These are phyloP conservation scores for Agonum fuliginosum DNA, from an alignment of 2,888 invertebrate species.

Conservation along the genomic window DNA sequence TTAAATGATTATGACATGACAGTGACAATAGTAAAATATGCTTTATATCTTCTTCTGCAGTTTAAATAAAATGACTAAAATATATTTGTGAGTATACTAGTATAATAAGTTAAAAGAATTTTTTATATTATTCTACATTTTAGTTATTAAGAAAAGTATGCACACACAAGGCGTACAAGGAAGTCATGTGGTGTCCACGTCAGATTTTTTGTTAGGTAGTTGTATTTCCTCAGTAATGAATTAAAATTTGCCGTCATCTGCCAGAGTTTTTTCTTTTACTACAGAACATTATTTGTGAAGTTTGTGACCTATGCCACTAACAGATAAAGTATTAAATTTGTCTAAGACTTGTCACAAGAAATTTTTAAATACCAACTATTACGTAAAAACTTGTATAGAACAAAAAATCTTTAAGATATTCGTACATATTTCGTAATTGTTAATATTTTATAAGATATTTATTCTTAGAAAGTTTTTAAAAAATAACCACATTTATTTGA, in stretches of 20 bases:
- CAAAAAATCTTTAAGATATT: constrained; percentile 3
- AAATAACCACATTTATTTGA: neutral
- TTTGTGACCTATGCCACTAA: constrained; percentile 39
- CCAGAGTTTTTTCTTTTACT: too few relatives aligned
- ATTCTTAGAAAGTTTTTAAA: constrained; percentile 10
- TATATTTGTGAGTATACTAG: too few relatives aligned
- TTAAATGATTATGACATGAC: too few relatives aligned
- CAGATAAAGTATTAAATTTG: neutral
- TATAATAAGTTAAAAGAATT: too few relatives aligned
- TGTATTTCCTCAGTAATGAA: constrained; percentile 34
- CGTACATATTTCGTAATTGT: constrained; percentile 11
- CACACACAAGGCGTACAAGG: too few relatives aligned
- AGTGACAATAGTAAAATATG: too few relatives aligned
- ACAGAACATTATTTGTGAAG: neutral
- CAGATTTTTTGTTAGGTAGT: too few relatives aligned
- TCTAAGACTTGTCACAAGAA: constrained; percentile 12
- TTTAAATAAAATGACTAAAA: too few relatives aligned
- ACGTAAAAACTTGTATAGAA: constrained; percentile 1
- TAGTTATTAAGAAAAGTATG: too few relatives aligned
- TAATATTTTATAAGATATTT: neutral
- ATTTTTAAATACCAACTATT: constrained; percentile 45
- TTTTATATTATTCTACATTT: too few relatives aligned
- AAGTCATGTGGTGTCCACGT: too few relatives aligned
- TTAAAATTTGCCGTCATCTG: neutral
- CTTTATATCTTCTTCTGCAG: too few relatives aligned